Evolutionary conservation across 1,140 invertebrate species (phyloP), one percentile per base, ranked within the genome.

Genomic region (Drosophila saltans): DNA sequence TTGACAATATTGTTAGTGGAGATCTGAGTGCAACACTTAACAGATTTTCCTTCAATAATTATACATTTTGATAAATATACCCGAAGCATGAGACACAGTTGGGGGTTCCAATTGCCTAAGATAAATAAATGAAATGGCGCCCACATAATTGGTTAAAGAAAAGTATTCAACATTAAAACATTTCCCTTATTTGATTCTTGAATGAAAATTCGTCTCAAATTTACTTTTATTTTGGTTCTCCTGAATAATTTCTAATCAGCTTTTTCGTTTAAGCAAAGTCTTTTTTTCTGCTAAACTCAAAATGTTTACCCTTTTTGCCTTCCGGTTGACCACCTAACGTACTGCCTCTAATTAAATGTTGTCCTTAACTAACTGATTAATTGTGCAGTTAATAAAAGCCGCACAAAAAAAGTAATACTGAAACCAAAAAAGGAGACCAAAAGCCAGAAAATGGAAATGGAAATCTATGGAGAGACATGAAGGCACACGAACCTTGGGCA

Each of bases 331-430:
- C 75, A 75, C 77, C 78, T 80, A 80, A 52, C 48, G 55, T 68
- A 62, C 70, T 78, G 69, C 41, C 73, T 80, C 72, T 88, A 88
- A 88, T 88, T 88, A 88, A 88, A 88, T 70, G 84, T 4, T 81
- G 76, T 61, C 71, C 73, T 88, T 73, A 80, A 72, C 65, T 74
- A 78, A 52, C 71, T 89, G 85, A 89, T 89, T 89, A 89, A 89
- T 89, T 89, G 84, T 81, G 69, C 81, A 71, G 74, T 89, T 89
- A 71, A 86, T 61, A 66, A 72, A 30, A 59, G 65, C 58, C 9
- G 4, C 6, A 28, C 33, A 45, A 66, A 57, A 66, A 58, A 58
- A 30, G 39, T 21, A 21, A 76, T 61, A 0, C 24, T 21, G 8
- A 48, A 48, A 24, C 21, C 45, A 41, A 68, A 64, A 63, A 67